phyloP scores from a whole-genome alignment of 1,140 invertebrate genomes.

The Neocloeon triangulifer region DNA sequence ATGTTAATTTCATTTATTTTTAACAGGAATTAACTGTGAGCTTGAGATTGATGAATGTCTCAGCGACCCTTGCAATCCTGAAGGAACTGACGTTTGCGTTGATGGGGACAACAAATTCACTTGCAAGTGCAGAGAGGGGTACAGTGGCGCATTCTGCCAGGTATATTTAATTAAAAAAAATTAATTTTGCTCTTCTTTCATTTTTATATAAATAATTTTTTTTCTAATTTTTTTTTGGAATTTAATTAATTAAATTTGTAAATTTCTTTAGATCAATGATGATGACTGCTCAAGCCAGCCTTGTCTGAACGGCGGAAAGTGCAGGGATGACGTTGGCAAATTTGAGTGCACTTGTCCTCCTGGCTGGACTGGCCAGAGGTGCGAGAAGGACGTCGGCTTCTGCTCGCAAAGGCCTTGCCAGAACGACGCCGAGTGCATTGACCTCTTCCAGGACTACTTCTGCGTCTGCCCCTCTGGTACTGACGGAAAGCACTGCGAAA shows the following conservation, averaged over 20 bases:
- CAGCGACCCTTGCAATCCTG: constrained; percentile 69
- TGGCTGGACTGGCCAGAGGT: constrained; percentile 74
- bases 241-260: constrained; percentile 2
- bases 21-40: constrained; percentile 58
- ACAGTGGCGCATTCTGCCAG: constrained; percentile 62
- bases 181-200: constrained; percentile 9
- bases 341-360: constrained; percentile 65
- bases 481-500: constrained; percentile 86
- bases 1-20: constrained; percentile 5
- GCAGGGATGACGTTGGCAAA: constrained; percentile 61
- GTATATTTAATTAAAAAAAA: constrained; percentile 15
- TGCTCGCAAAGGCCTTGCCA: constrained; percentile 71
- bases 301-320: constrained; percentile 74
- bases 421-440: constrained; percentile 80
- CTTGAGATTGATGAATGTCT: constrained; percentile 79
- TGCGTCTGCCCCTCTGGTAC: constrained; percentile 88
- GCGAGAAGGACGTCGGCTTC: constrained; percentile 68
- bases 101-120: constrained; percentile 75
- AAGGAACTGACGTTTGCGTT: constrained; percentile 67
- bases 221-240: constrained; percentile 2
- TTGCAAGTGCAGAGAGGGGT: constrained; percentile 80
- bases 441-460: constrained; percentile 88
- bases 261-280: constrained; percentile 31
- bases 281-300: constrained; percentile 75
- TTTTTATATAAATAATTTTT: constrained; percentile 1